Percentiles rank a stretch among this genome's conserved stretches.
Evolutionary conservation across 2,888 invertebrate genomes (phyloP).

Genomic region (Hermodice carunculata): DNA sequence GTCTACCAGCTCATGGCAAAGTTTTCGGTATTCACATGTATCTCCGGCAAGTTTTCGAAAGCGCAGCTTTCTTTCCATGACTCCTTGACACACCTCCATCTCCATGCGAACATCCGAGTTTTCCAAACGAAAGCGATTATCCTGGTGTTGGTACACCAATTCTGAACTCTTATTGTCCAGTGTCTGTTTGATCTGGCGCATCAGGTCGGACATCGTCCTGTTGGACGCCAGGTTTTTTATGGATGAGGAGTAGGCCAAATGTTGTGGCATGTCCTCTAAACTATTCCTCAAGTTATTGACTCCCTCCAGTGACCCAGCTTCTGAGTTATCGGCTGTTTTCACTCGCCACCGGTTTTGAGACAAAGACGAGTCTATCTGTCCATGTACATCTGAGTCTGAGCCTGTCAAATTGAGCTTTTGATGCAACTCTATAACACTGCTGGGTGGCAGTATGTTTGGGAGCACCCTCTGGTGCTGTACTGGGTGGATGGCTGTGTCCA

Average conservation of each 20-base stretch:
- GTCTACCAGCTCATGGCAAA: conserved; percentile 89
- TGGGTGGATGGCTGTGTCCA: too few relatives aligned
- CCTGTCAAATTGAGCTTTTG: too few relatives aligned
- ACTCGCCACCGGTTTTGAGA: too few relatives aligned
- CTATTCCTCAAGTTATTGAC: conserved; percentile 24
- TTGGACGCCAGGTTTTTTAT: conserved; percentile 19
- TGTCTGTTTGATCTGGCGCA: conserved; percentile 82
- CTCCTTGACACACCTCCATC: conserved; percentile 80
- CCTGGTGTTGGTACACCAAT: conserved; percentile 39
- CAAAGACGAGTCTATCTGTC: too few relatives aligned
- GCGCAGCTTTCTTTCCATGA: conserved; percentile 81
- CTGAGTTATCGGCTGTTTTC: too few relatives aligned
- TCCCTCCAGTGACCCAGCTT: too few relatives aligned
- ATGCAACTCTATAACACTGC: too few relatives aligned
- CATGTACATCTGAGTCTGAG: too few relatives aligned
- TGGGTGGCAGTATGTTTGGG: too few relatives aligned
- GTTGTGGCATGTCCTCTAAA: conserved; percentile 14
- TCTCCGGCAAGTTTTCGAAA: conserved; percentile 90
- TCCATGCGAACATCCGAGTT: conserved; percentile 90
- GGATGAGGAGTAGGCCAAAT: conserved; percentile 15
- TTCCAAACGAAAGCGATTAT: conserved; percentile 76
- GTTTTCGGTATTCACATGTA: conserved; percentile 86
- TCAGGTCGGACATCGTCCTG: conserved; percentile 73
- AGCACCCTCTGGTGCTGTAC: too few relatives aligned
- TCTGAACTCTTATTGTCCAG: conserved; percentile 75